Conservation (phyloP, 2,797 vertebrate species). For the Graptemys geographica region DNA sequence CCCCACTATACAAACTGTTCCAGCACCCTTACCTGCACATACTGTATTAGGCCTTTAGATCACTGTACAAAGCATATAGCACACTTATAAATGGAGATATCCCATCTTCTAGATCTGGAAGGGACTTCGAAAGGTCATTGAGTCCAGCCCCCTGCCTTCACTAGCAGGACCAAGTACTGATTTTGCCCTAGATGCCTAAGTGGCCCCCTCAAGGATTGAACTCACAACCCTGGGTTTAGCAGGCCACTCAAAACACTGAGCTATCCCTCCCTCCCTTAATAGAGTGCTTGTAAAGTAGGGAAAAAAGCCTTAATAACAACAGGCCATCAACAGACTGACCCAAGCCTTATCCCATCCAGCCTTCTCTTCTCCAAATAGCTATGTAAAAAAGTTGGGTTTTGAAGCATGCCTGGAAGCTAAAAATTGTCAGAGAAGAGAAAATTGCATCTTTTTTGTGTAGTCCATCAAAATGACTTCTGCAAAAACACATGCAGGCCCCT, state of each 20-base stretch:
- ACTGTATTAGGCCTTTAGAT: not conserved
- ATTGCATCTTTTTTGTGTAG: constrained; percentile 60
- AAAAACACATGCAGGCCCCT: constrained; percentile 56
- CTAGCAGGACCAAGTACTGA: no score
- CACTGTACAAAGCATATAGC: not conserved
- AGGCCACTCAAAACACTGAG: no score
- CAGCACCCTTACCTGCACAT: rapidly evolving
- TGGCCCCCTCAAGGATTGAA: no score
- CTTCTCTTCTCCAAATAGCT: constrained; percentile 38
- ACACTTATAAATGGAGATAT: not conserved
- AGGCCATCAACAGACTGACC: constrained; percentile 18
- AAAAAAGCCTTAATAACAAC: not conserved
- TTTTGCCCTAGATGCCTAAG: not conserved
- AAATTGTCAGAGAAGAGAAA: constrained; percentile 47
- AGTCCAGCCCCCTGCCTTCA: no score
- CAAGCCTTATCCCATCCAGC: not conserved
- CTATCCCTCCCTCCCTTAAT: no score
- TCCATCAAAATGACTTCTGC: constrained; percentile 50
- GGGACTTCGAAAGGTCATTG: no score
- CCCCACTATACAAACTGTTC: not conserved
- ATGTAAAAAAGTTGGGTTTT: constrained; percentile 51
- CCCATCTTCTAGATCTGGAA: no score
- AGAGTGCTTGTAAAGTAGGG: constrained; percentile 17
- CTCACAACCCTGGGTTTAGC: no score
- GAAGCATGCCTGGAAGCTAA: constrained; percentile 52